Base-by-base conservation (phyloP, 2,113 vertebrate genomes). In the Chrysemys picta region DNA sequence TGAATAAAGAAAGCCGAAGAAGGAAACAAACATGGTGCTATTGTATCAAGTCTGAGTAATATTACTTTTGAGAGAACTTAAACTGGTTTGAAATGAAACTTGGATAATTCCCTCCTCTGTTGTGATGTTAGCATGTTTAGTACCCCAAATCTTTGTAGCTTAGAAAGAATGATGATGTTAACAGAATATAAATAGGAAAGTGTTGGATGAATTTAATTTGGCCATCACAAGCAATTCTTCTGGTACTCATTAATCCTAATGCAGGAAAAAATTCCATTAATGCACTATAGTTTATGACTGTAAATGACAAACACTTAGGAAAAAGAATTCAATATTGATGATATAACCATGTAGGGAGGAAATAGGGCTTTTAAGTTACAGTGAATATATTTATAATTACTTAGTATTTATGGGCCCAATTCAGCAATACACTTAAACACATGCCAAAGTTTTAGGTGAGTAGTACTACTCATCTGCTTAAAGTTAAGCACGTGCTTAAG, bases 331-430 rank as follows among this genome's bases (percentile, higher is more conserved):
- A 75, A 7, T 80, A 54, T 2, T 59, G 57, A 86, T 89, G 21
- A 10, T 8, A 49, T 50, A 49, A 25, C 21, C n/a, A 59, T 21
- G 29, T 11, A 0, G 0, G 16, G 10, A 87, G 29, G 22, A 87
- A 88, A 31, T 65, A 90, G 65, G 75, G 42, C 7, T 45, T 19
- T 83, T 31, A 24, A 84, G 35, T 79, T 17, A 82, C 65, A 90
- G 57, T 82, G 22, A 57, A 17, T 47, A 5, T 59, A 42, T 82
- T 72, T 90, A 78, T 49, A 19, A 79, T 50, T 45, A 49, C 16
- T 75, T 88, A 87, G 9, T 90, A 49, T 53, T 52, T 5, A 35
- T 13, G 22, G 2, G 7, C 1, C 42, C 45, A 8, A 11, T 31
- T 82, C 49, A 88, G 54, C 62, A 85, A 22, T n/a, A 14, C 38